These are phyloP conservation scores for Papilio machaon DNA, from an alignment of 1,140 invertebrate species.

Conservation along the genomic window DNA sequence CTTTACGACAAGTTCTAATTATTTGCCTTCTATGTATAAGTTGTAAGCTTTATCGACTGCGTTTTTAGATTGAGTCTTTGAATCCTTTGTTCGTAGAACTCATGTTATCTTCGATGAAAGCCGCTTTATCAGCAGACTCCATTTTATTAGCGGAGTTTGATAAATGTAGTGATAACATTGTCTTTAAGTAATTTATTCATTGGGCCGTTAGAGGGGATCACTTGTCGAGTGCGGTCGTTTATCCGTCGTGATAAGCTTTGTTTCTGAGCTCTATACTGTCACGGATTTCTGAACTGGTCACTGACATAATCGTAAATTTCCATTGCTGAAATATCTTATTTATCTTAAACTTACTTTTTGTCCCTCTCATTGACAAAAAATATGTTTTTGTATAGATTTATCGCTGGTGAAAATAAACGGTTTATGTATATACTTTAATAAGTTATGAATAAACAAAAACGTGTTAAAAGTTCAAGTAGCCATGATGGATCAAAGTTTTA, in stretches of 20 bases:
- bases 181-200: conserved; percentile 26
- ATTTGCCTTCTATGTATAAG: neutral
- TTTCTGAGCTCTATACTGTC: neutral
- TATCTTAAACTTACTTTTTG: too few species aligned
- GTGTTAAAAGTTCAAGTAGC: too few species aligned
- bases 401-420: too few species aligned
- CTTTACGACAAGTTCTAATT: neutral
- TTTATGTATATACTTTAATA: too few species aligned
- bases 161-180: conserved; percentile 27
- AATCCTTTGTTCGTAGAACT: neutral
- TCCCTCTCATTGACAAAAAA: too few species aligned
- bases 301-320: neutral
- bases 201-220: conserved; percentile 18
- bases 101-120: conserved; percentile 1
- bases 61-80: neutral
- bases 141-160: conserved; percentile 25
- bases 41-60: neutral
- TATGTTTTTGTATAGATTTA: too few species aligned
- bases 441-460: too few species aligned
- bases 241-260: conserved; percentile 14
- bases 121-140: conserved; percentile 15
- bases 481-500: neutral
- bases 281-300: conserved; percentile 1
- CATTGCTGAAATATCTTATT: too few species aligned
- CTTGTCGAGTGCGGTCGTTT: conserved; percentile 23